Percentiles rank a stretch among this genome's conserved stretches.
These are phyloP conservation scores for Nysson spinosus DNA, from an alignment of 2,888 invertebrate species.

Conservation along the genomic window DNA sequence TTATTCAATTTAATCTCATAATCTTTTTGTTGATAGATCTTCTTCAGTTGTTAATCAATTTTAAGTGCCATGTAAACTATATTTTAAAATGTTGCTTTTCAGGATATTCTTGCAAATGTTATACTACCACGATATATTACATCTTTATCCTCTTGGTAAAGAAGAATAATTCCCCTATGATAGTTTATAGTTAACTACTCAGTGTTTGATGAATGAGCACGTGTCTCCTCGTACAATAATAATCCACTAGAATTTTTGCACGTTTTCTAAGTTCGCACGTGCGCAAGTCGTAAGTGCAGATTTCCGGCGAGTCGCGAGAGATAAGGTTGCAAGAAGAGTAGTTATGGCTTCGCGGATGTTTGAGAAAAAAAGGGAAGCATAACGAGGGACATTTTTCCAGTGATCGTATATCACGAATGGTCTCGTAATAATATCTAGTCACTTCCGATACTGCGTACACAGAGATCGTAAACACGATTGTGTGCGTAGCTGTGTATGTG, in stretches of 20 bases:
- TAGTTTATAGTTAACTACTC: conserved; percentile 19
- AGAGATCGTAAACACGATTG: conserved; percentile 36
- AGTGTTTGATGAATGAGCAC: too few relatives aligned
- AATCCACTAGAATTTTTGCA: too few relatives aligned
- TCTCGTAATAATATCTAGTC: conserved; percentile 58
- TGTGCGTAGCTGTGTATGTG: conserved; percentile 5
- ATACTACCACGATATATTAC: too few relatives aligned
- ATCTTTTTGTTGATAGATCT: too few relatives aligned
- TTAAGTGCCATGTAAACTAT: too few relatives aligned
- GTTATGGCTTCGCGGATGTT: conserved; percentile 26
- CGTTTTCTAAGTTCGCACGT: conserved; percentile 36
- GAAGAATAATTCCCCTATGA: conserved; percentile 1
- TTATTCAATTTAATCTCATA: too few relatives aligned
- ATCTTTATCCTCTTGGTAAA: too few relatives aligned
- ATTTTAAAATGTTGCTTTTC: too few relatives aligned
- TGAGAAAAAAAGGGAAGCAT: conserved; percentile 33
- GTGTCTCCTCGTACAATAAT: too few relatives aligned
- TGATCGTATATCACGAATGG: conserved; percentile 48
- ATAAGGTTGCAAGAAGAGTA: conserved; percentile 19
- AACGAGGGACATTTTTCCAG: conserved; percentile 25
- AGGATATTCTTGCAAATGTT: too few relatives aligned
- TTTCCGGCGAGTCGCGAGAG: conserved; percentile 47
- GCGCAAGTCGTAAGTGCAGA: conserved; percentile 48
- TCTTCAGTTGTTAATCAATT: too few relatives aligned
- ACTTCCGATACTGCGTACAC: conserved; percentile 49